Evolutionary conservation across 2,113 vertebrate genomes (phyloP).

Genomic region (Ursus arctos): DNA sequence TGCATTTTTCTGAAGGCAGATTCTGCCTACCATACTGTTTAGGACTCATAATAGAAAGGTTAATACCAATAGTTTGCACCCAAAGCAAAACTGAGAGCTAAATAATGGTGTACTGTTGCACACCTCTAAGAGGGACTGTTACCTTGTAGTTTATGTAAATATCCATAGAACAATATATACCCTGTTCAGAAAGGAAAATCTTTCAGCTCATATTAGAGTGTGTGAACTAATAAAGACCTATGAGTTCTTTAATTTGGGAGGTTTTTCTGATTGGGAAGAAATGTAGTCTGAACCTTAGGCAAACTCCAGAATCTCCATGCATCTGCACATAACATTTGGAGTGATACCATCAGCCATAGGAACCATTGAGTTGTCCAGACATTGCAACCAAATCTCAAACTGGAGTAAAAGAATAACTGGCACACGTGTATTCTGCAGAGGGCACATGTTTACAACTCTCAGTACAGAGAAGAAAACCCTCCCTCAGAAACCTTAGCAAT

Average conservation of each 20-base stretch:
- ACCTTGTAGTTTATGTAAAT: neutral
- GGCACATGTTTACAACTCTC: neutral
- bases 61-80: neutral
- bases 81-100: neutral
- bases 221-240: slow-evolving; percentile 14
- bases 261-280: neutral
- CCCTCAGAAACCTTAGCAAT: neutral
- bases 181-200: neutral
- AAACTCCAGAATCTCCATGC: neutral
- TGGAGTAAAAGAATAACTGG: neutral
- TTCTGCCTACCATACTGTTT: neutral
- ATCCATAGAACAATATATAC: neutral
- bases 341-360: neutral
- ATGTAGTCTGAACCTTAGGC: neutral
- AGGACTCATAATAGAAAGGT: neutral
- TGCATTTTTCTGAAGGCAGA: neutral
- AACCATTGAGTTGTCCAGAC: neutral
- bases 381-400: neutral
- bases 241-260: neutral
- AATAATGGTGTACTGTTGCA: neutral
- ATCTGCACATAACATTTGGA: neutral
- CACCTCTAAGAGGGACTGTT: neutral
- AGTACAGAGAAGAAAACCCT: neutral
- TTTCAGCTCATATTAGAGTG: neutral
- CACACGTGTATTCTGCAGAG: neutral